phyloP scores from a whole-genome alignment of 2,113 vertebrate genomes.

The Gobius niger region DNA sequence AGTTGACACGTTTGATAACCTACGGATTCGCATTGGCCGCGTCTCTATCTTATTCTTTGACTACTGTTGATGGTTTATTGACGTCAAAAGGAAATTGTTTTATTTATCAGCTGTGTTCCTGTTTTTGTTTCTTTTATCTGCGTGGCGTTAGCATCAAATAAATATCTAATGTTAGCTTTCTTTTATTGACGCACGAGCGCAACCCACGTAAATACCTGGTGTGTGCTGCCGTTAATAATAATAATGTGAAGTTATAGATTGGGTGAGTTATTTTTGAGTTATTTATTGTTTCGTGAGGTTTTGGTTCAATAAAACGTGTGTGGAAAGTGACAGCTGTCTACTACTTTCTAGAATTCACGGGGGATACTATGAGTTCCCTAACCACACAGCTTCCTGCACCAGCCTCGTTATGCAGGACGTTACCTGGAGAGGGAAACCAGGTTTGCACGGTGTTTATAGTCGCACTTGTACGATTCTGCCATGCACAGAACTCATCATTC shows the following conservation, averaged over 20 bases:
- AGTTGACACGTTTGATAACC: slow-evolving; percentile 5
- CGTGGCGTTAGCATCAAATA: background rate
- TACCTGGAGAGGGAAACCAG: slow-evolving; percentile 82
- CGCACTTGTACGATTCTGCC: background rate
- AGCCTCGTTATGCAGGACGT: slow-evolving; percentile 77
- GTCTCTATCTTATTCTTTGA: too few species aligned
- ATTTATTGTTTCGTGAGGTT: too few species aligned
- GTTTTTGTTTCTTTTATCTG: background rate
- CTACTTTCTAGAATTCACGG: slow-evolving; percentile 44
- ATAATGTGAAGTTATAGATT: too few species aligned
- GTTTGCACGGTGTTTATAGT: slow-evolving; percentile 60
- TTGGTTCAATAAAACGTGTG: background rate
- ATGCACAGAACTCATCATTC: background rate
- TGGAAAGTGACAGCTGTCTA: background rate
- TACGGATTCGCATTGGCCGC: slow-evolving; percentile 11
- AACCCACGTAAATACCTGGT: too few species aligned
- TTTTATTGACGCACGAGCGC: background rate
- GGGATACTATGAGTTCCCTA: slow-evolving; percentile 82
- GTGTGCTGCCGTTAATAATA: too few species aligned
- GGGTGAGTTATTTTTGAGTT: too few species aligned
- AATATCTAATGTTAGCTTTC: background rate
- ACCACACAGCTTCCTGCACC: slow-evolving; percentile 77
- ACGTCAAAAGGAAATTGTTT: background rate
- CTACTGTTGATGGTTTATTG: background rate
- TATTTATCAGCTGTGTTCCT: background rate